Conservation (phyloP, 1,140 invertebrate genomes). For the Sesamia nonagrioides region DNA sequence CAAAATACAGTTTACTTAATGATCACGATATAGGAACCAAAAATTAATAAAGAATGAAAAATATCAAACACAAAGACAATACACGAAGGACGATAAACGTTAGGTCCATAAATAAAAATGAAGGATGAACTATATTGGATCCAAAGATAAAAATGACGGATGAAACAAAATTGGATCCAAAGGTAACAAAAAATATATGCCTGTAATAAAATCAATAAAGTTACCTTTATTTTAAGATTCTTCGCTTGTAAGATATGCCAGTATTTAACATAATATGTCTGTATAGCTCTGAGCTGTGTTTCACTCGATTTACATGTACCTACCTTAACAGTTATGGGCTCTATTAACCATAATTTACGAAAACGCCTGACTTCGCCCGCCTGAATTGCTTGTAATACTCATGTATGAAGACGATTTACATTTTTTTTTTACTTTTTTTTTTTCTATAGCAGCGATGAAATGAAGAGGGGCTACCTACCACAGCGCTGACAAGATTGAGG, state of each 20-base stretch:
- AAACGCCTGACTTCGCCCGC: background rate
- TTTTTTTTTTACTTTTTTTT: background rate
- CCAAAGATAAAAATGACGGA: background rate
- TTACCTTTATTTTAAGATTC: background rate
- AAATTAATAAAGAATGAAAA: no score
- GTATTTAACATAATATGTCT: conserved; percentile 33
- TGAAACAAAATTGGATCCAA: conserved; percentile 2
- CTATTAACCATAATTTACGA: conserved; percentile 33
- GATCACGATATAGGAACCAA: no score
- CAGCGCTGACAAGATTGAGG: conserved; percentile 8
- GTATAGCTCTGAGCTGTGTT: conserved; percentile 26
- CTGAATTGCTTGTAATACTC: conserved; percentile 27
- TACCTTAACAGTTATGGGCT: background rate
- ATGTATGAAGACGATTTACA: conserved; percentile 10
- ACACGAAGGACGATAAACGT: no score
- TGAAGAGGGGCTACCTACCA: conserved; percentile 11
- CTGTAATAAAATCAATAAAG: background rate
- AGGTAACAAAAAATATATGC: background rate
- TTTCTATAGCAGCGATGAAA: background rate
- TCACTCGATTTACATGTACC: conserved; percentile 18
- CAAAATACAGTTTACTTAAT: no score
- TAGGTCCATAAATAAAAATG: no score
- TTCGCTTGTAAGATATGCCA: background rate
- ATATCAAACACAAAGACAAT: no score
- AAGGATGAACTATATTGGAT: background rate